These are phyloP conservation scores for Antheraea yamamai DNA, from an alignment of 2,888 invertebrate genomes.

Conservation along the genomic window DNA sequence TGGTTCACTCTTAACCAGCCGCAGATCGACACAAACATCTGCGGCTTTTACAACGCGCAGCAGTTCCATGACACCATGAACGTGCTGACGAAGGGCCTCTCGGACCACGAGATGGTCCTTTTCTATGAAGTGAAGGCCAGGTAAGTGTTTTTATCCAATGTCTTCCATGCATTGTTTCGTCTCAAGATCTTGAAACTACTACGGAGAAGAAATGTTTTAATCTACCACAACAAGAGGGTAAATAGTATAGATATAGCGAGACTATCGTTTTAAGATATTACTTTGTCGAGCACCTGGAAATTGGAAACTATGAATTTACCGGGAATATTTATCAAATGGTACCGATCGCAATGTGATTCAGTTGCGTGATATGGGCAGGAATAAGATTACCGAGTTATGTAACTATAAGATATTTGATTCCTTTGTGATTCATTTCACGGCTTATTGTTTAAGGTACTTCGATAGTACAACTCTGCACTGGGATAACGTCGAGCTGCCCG, in stretches of 20 bases:
- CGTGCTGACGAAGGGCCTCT: conserved; percentile 84
- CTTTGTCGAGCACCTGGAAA: background rate
- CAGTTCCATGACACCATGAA: conserved; percentile 85
- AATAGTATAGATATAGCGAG: background rate
- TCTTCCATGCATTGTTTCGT: no score
- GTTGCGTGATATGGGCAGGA: background rate
- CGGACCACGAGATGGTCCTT: conserved; percentile 83
- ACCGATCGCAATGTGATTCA: background rate
- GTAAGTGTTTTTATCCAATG: conserved; percentile 62
- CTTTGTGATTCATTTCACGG: background rate
- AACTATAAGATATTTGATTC: background rate
- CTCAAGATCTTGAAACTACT: no score
- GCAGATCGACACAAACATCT: conserved; percentile 86
- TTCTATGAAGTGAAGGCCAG: conserved; percentile 83
- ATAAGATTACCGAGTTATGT: background rate
- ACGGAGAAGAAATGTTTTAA: no score
- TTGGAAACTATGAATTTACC: background rate
- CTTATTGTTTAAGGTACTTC: conserved; percentile 19
- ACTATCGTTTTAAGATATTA: background rate
- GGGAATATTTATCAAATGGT: background rate
- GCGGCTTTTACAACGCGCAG: conserved; percentile 87
- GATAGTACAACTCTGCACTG: conserved; percentile 17
- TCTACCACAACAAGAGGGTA: background rate
- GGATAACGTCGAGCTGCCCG: conserved; percentile 20
- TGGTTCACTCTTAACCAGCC: conserved; percentile 84